Evolutionary conservation across 2,113 vertebrate species (phyloP).

Genomic region (Pogona vitticeps): DNA sequence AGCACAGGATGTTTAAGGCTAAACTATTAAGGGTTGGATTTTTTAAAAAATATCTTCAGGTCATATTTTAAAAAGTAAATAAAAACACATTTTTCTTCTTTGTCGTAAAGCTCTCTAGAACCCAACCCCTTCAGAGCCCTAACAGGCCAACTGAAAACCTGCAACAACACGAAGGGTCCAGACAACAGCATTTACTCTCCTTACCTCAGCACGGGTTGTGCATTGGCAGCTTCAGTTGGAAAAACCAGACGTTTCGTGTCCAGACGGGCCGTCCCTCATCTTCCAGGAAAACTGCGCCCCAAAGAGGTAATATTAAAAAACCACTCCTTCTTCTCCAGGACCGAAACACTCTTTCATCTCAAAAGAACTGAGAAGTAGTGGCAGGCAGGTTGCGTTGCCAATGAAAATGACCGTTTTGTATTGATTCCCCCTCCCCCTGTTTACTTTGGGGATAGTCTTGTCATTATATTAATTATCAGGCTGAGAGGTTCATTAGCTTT

Average conservation of each 20-base stretch:
- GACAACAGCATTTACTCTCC: not conserved
- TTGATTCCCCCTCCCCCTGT: constrained; percentile 68
- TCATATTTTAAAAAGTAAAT: not conserved
- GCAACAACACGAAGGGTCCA: not conserved
- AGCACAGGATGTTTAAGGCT: not conserved
- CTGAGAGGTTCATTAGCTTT: constrained; percentile 51
- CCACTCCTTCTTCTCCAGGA: not conserved
- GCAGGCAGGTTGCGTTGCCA: constrained; percentile 32
- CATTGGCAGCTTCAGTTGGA: not conserved
- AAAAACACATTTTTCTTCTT: not conserved
- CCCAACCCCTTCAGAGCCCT: too few relatives aligned
- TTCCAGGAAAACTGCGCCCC: not conserved
- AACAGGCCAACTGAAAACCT: not conserved
- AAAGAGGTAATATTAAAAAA: not conserved
- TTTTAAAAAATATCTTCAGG: not conserved
- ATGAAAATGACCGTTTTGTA: constrained; percentile 49
- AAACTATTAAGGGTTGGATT: not conserved
- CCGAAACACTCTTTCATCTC: fast-evolving
- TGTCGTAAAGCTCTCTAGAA: not conserved
- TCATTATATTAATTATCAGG: constrained; percentile 71
- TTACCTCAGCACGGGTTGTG: constrained; percentile 54
- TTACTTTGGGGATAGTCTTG: constrained; percentile 72
- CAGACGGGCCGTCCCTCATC: fast-evolving
- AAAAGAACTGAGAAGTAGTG: fast-evolving
- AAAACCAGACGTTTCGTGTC: not conserved